Base-by-base conservation (phyloP, 2,797 vertebrate species). In the Muscicapa striata region DNA sequence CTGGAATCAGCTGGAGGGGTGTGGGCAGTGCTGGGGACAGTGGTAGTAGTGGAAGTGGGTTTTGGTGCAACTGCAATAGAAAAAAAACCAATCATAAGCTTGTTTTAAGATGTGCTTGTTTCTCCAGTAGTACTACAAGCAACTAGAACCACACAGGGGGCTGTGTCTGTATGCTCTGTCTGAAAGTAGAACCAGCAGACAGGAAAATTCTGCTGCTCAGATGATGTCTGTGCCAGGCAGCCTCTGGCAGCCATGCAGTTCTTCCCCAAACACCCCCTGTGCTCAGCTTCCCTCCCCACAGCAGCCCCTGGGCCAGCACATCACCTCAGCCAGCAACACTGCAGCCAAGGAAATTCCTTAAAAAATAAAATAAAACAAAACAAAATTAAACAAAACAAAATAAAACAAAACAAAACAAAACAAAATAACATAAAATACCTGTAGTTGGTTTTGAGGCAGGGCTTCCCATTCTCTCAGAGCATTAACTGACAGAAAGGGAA, bases 381-480 rank as follows among this genome's bases (percentile, higher is more conserved):
- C 18, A 43, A 19, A 43, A 43, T 43, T 19, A 43, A 43, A 41
- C 15, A 41, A 41, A 41, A 41, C 6, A 41, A 41, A 41, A 41
- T 41, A 17, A 43, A 43, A 43, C 18, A 43, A 43, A 43, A 18
- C 18, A 43, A 43, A 43, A 41, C 16, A 19, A 43, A 43, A 45
- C 6, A 43, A 43, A 41, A 17, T 17, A 41, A 41, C 18, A 43
- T 18, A 3, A 61, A 77, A 59, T 97, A 97, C 95, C 96, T 95
- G 52, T 0, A 6, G 1, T 1, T 29, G 0, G 0, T 84, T 14
- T 83, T 15, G 97, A 94, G 34, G 0, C 0, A 3, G 0, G 0
- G 24, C 0, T 0, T 96, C 97, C 97, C 98, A 98, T 98, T 63
- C 43, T 96, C 72, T 89, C 82, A 95, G 59, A 76, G 66, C 46